Evolutionary conservation across 2,888 invertebrate species (phyloP).

Genomic region (Hydriomena furcata): DNA sequence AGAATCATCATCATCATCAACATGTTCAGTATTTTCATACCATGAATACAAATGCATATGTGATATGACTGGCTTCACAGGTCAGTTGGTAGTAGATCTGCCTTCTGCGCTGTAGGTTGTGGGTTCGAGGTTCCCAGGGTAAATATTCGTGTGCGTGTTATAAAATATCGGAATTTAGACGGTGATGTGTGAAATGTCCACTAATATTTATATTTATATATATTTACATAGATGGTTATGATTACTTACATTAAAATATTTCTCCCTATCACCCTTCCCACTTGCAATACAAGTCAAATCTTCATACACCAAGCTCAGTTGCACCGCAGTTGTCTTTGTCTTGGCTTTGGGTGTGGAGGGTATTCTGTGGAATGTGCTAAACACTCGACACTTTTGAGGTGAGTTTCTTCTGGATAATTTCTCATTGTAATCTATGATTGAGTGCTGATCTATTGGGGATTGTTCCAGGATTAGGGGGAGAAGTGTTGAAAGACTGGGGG

Average conservation of each 20-base stretch:
- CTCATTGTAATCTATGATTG: conserved; percentile 63
- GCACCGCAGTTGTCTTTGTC: conserved; percentile 33
- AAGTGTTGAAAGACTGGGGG: conserved; percentile 42
- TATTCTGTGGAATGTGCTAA: conserved; percentile 60
- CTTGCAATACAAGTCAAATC: conserved; percentile 54
- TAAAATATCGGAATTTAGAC: no score
- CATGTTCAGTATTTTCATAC: no score
- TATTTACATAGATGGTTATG: no score
- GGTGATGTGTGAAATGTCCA: no score
- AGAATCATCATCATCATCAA: no score
- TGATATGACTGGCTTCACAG: no score
- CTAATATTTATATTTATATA: no score
- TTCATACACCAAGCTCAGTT: conserved; percentile 49
- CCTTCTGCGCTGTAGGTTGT: no score
- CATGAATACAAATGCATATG: no score
- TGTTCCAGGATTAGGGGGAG: conserved; percentile 57
- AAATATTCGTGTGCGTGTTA: no score
- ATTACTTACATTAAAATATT: conserved; percentile 55
- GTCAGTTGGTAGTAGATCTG: no score
- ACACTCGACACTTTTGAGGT: conserved; percentile 57
- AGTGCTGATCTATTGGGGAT: conserved; percentile 45
- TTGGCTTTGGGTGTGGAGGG: conserved; percentile 43
- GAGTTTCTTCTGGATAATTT: conserved; percentile 55
- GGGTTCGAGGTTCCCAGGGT: no score
- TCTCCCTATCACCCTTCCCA: conserved; percentile 37